A percentile compares a stretch with the other conserved stretches of the same genome.
These are phyloP conservation scores for Himalopsyche kuldschensis DNA, from an alignment of 2,888 invertebrate genomes.

Conservation along the genomic window DNA sequence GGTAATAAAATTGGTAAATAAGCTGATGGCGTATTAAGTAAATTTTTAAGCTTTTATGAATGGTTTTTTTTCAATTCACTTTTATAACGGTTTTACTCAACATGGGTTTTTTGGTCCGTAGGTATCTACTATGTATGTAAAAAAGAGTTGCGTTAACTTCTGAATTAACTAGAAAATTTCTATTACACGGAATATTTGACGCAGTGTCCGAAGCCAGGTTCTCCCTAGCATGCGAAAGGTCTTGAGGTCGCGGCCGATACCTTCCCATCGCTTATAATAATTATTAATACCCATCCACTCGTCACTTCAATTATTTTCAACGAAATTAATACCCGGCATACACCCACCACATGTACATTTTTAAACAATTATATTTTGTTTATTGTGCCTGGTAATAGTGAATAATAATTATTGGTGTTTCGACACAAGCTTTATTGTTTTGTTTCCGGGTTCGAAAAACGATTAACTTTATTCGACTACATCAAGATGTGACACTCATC, in stretches of 20 bases:
- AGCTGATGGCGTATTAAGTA: no score
- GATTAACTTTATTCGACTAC: no score
- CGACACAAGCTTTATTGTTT: background rate
- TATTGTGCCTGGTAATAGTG: background rate
- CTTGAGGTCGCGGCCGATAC: slow-evolving; percentile 7
- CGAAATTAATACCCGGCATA: background rate
- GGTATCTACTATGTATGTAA: no score
- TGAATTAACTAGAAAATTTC: no score
- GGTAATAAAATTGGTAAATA: no score
- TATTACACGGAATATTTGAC: background rate
- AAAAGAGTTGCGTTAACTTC: no score
- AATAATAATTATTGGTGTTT: background rate
- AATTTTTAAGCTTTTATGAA: no score
- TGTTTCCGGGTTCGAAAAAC: background rate
- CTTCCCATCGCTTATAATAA: slow-evolving; percentile 7
- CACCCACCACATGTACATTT: background rate
- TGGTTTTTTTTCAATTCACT: no score
- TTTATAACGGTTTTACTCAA: no score
- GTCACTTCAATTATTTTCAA: slow-evolving; percentile 17
- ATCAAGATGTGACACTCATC: no score
- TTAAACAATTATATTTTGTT: background rate
- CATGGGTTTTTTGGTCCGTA: no score
- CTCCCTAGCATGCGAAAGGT: background rate
- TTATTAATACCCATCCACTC: slow-evolving; percentile 13
- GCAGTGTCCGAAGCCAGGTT: background rate